Evolutionary conservation across 2,797 vertebrate genomes (phyloP), one percentile per base, ranked within the genome.

Genomic region (Leucoraja ocellata): DNA sequence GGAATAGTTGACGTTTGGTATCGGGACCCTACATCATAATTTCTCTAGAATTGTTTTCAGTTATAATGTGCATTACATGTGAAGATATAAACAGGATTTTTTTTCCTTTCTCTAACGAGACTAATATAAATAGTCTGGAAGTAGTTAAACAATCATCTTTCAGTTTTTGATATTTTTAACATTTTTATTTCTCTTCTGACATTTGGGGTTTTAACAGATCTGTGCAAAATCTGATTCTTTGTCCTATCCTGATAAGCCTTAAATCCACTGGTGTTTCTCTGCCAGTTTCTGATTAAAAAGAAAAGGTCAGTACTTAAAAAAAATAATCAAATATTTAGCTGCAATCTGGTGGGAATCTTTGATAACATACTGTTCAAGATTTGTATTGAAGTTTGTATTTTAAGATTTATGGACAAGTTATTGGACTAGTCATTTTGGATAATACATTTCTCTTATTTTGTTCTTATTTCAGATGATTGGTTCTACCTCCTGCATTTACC

Each of bases 391-490:
- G 68, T 21, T n/a, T 28, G 13, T 36, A 18, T 74, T 25, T 74
- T 25, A 74, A 91, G 63, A 18, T 88, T n/a, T 16, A 4, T 65
- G 16, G 84, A 16, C 68, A 32, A 32, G 28, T 63, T 65, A 13
- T 21, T 32, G 32, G 32, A 54, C 46, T 54, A 54, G 61, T 65
- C 16, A 65, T 32, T 88, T 88, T 21, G 2, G 84, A 88, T 65
- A 4, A 36, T 65, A 16, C 13, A 83, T 65, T 65, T 25, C 54
- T 23, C 11, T 68, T 88, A 36, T 88, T 86, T 86, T 86, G 28
- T 74, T 91, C 71, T 23, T 68, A 46, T 92, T 92, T 25, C 90
- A 92, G 90, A 92, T 92, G 90, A 58, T 92, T 46, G 90, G 71
- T 54, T 92, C 25, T 76, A 16, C 28, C 90, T 92, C 39, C 39